These are phyloP conservation scores for Lamprotornis superbus DNA, from an alignment of 2,113 vertebrate species.

Conservation along the genomic window DNA sequence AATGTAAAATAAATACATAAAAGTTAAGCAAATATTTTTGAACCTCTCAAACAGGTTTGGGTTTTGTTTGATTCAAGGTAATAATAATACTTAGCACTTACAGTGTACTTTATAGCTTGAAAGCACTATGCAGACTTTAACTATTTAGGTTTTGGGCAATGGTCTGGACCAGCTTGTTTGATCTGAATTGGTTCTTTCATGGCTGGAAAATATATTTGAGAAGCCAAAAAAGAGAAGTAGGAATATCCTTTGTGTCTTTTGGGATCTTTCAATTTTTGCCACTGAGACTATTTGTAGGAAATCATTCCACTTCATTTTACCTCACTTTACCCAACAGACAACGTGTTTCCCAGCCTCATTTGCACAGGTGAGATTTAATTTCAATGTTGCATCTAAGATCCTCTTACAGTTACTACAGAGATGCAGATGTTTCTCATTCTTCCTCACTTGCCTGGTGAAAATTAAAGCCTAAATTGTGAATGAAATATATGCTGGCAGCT, in stretches of 20 bases:
- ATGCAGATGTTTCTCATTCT: conserved; percentile 23
- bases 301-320: not conserved
- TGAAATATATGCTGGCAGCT: conserved; percentile 5
- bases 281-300: not conserved
- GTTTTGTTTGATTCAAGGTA: conserved; percentile 60
- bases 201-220: not conserved
- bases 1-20: conserved; percentile 61
- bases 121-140: conserved; percentile 30
- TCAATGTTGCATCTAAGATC: not conserved
- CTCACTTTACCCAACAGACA: not conserved
- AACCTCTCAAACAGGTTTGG: conserved; percentile 35
- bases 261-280: not conserved
- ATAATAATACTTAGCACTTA: conserved; percentile 63
- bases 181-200: not conserved
- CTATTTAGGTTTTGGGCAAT: conserved; percentile 1
- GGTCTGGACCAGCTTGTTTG: not conserved
- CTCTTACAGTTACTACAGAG: not conserved
- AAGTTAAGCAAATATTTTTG: conserved; percentile 67
- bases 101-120: conserved; percentile 20
- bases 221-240: not conserved
- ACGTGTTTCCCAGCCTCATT: not conserved
- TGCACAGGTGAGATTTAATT: not conserved
- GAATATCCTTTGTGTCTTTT: not conserved
- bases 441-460: conserved; percentile 12
- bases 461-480: conserved; percentile 16